These are phyloP conservation scores for Struthidea cinerea DNA, from an alignment of 2,113 vertebrate genomes.

Conservation along the genomic window DNA sequence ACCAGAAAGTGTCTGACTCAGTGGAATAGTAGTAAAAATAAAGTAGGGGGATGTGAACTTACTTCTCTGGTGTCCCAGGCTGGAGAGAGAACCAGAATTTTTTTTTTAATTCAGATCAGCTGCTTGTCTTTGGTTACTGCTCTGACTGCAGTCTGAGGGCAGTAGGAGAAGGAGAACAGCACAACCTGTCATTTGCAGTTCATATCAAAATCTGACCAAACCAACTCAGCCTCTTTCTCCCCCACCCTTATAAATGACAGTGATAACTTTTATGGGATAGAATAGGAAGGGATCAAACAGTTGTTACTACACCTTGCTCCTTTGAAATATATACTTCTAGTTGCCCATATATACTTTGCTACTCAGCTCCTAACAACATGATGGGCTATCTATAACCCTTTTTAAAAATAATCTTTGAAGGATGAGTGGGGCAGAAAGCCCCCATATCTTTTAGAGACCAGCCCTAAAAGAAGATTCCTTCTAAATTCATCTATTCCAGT, in stretches of 20 bases:
- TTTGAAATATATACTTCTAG: not conserved
- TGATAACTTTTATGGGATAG: not conserved
- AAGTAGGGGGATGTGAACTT: not conserved
- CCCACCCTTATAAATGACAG: not conserved
- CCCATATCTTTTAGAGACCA: not conserved
- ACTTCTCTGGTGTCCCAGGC: not conserved
- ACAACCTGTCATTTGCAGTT: not conserved
- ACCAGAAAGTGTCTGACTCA: not conserved
- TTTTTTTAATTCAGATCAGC: not conserved
- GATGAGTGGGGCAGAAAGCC: not conserved
- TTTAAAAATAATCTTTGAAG: not conserved
- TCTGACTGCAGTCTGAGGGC: not conserved
- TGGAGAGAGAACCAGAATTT: not conserved
- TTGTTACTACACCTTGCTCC: not conserved
- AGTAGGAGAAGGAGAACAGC: not conserved
- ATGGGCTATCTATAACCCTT: not conserved
- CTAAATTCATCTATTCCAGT: slow-evolving; percentile 29
- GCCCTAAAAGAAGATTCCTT: not conserved
- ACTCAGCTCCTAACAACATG: not conserved
- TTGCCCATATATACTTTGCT: not conserved
- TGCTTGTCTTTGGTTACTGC: not conserved
- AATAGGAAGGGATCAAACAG: not conserved
- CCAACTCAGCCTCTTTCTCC: not conserved
- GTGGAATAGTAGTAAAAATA: not conserved
- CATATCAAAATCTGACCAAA: not conserved